Evolutionary conservation across 2,113 vertebrate genomes (phyloP), one percentile per base, ranked within the genome.

Genomic region (Laticauda laticaudata): DNA sequence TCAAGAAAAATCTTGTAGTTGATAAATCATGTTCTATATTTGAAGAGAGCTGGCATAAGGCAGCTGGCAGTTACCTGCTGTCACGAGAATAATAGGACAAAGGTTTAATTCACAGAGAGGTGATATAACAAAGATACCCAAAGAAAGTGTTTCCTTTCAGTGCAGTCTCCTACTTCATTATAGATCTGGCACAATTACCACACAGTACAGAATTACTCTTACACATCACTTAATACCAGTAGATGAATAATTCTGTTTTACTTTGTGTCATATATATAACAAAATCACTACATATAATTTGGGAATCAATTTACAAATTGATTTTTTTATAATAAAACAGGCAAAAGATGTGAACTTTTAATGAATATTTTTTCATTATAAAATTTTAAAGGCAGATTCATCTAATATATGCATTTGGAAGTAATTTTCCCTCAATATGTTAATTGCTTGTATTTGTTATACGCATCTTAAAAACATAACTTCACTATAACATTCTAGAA

Each of bases 21-120:
- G 11, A 23, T 59, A 45, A 57, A 54, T 29, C 2, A 12, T 89
- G 55, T 59, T 45, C 55, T 26, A 43, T 45, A 59, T 89, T 59
- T 23, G 34, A 89, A 45, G 88, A 59, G 21, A 61, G 26, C 3
- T 89, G 55, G 55, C 3, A 89, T 89, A 43, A 61, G 39, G 14
- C 88, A 89, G 88, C 88, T 59, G 34, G 56, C 88, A 26, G 34
- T 59, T 89, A 34, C 88, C 57, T 90, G 43, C 89, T 89, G 55
- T 89, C 34, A 45, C 15, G 23, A 39, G 34, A 89, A 89, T 59
- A 59, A 34, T 24, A 89, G 88, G n/a, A 24, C 20, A 48, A 34
- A 57, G 9, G 29, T 59, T 57, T 89, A 59, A 89, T 75, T 90
- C 21, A 90, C 21, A 34, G 29, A 54, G 10, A 23, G 8, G 6